A percentile compares a stretch with the other conserved stretches of the same genome.
Conservation (phyloP, 2,888 invertebrate genomes). For the Gymnoscelis rufifasciata region DNA sequence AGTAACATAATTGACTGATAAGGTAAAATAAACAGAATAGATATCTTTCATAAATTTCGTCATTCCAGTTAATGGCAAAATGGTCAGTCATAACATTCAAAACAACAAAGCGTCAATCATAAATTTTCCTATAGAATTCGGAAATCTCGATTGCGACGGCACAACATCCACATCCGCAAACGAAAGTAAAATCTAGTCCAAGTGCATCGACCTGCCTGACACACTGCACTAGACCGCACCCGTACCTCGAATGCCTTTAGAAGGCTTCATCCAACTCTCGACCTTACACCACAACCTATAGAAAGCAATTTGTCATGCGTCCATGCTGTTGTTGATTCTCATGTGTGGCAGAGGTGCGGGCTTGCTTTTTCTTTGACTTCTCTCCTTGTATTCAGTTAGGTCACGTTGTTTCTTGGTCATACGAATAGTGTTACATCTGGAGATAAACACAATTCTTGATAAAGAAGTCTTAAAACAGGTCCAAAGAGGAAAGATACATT, state of each 20-base stretch:
- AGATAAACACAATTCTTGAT: no score
- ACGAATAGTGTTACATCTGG: no score
- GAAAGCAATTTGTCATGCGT: slow-evolving; percentile 6
- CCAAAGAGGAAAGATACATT: no score
- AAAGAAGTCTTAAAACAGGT: no score
- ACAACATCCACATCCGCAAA: slow-evolving; percentile 47
- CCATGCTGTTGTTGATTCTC: slow-evolving; percentile 26
- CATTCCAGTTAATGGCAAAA: no score
- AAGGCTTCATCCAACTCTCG: slow-evolving; percentile 16
- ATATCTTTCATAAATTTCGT: no score
- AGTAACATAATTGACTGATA: no score
- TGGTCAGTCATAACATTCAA: no score
- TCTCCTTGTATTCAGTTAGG: slow-evolving; percentile 22
- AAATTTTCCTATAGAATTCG: slow-evolving; percentile 28
- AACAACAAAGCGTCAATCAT: no score
- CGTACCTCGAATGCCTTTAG: slow-evolving; percentile 33
- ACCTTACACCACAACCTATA: slow-evolving; percentile 8
- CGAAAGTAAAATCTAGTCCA: slow-evolving; percentile 70
- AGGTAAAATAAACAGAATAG: no score
- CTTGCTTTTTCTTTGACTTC: slow-evolving; percentile 29
- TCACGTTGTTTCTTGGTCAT: slow-evolving; percentile 10
- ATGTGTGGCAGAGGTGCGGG: slow-evolving; percentile 21
- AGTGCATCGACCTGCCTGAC: slow-evolving; percentile 66
- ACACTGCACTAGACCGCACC: slow-evolving; percentile 60
- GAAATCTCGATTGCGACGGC: slow-evolving; percentile 25